Evolutionary conservation across 1,140 invertebrate genomes (phyloP).

Genomic region (Cepaea nemoralis): DNA sequence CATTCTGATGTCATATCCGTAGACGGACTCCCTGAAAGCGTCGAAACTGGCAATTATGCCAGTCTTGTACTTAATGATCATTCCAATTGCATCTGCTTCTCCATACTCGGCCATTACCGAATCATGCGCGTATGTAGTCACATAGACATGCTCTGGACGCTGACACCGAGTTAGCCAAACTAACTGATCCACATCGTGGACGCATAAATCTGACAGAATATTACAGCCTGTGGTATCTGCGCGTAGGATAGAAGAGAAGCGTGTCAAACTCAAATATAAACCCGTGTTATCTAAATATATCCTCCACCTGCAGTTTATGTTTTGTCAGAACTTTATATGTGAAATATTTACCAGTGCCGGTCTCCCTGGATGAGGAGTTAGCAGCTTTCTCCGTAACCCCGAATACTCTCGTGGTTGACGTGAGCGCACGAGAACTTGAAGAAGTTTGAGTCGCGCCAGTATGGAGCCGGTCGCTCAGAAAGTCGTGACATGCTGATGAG

Average conservation of each 20-base stretch:
- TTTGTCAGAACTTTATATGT: too few relatives aligned
- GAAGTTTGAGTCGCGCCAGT: too few relatives aligned
- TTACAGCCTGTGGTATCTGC: conserved; percentile 54
- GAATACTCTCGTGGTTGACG: too few relatives aligned
- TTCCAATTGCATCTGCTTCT: conserved; percentile 48
- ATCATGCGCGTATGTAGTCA: conserved; percentile 54
- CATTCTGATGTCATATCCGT: conserved; percentile 59
- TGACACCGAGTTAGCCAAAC: conserved; percentile 52
- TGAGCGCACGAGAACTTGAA: too few relatives aligned
- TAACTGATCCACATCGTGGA: conserved; percentile 56
- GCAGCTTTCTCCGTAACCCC: too few relatives aligned
- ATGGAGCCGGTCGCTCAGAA: too few relatives aligned
- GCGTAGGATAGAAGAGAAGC: conserved; percentile 15
- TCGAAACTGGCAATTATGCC: conserved; percentile 52
- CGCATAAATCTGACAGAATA: conserved; percentile 50
- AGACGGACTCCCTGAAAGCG: conserved; percentile 48
- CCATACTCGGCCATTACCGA: conserved; percentile 43
- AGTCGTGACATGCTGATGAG: too few relatives aligned
- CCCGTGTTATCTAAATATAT: too few relatives aligned
- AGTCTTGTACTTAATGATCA: conserved; percentile 53
- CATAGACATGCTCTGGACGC: conserved; percentile 53
- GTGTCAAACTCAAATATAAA: too few relatives aligned
- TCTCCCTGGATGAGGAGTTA: too few relatives aligned
- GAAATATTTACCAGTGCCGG: too few relatives aligned
- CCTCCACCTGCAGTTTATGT: too few relatives aligned